Evolutionary conservation across 2,888 invertebrate species (phyloP), one percentile per base, ranked within the genome.

Genomic region (Micoletzkya japonica): DNA sequence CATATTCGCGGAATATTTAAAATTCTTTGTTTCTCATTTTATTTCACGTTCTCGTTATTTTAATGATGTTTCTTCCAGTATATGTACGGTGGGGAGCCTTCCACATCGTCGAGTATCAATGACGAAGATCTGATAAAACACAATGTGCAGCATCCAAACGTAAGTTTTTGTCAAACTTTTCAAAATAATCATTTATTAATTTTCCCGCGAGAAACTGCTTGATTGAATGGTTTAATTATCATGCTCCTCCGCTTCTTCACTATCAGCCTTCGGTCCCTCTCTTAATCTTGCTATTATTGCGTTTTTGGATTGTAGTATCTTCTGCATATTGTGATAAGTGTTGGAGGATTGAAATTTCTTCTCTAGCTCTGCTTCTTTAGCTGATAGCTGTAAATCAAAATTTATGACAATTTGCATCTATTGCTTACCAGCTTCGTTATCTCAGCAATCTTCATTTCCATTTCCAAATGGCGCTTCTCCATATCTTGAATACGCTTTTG

Each of bases 321-420:
- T 68, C 58, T 68, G 68, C 68, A 68, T 68, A 14, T 68, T 68
- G 10, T 57, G 14, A 20, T 68, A 68, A 24, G 68, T 68, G 44
- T 68, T 68, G 1, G 68, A 57, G 58, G 57, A 57, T 58, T 68
- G 68, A 20, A 68, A 68, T 34, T 68, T 68, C 58, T 68, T 68
- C 68, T 68, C 68, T 32, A 68, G 57, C 58, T 68, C 68, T 10
- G 68, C 68, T 58, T 68, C 68, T 68, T 68, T 68, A 24, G 58
- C 32, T 44, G 68, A 37, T 17, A 68, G 34, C 68, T 68, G 49
- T 7, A 68, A 44, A 28, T 10, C 6, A 30, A 10, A 6, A 10
- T 28, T 59, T 59, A 10, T 34, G 34, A 59, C 6, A 28, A 10
- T 20, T 2, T 14, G 10, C 24, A 10, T n/a, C 30, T 26, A 4